Conservation (phyloP, 2,888 invertebrate species). For the Leptinotarsa peninsularis region DNA sequence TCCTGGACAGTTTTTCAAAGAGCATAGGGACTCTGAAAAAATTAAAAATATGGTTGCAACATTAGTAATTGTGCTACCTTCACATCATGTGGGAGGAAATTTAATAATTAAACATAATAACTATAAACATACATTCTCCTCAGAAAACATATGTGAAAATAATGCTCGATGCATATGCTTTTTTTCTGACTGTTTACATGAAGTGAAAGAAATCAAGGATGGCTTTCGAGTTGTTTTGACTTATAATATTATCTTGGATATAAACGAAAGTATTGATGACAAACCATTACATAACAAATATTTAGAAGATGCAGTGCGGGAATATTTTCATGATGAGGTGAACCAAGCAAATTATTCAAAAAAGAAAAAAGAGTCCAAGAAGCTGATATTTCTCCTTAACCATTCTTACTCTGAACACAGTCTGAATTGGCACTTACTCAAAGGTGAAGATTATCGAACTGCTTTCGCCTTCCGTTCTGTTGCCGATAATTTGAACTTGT, state of each 20-base stretch:
- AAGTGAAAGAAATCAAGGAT: slow-evolving; percentile 13
- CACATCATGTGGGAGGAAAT: slow-evolving; percentile 20
- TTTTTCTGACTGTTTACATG: slow-evolving; percentile 20
- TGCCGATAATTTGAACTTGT: neutral
- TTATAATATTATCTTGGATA: slow-evolving; percentile 14
- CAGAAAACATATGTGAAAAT: neutral
- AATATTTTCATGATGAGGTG: neutral
- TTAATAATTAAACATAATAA: slow-evolving; percentile 9
- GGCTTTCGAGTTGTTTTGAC: slow-evolving; percentile 17
- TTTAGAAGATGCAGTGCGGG: slow-evolving; percentile 2
- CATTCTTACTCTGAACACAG: slow-evolving; percentile 21
- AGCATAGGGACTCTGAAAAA: slow-evolving; percentile 22
- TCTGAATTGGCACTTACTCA: slow-evolving; percentile 18
- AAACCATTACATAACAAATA: neutral
- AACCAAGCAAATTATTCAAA: neutral
- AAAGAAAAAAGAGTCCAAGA: neutral
- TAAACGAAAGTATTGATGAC: neutral
- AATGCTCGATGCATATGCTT: slow-evolving; percentile 10
- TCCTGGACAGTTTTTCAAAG: slow-evolving; percentile 24
- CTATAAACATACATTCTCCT: slow-evolving; percentile 1
- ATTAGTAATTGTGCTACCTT: slow-evolving; percentile 16
- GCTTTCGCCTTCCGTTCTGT: neutral
- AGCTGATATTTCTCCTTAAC: slow-evolving; percentile 7
- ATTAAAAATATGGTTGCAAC: slow-evolving; percentile 19
- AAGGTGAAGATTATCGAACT: slow-evolving; percentile 3